phyloP scores from a whole-genome alignment of 2,113 vertebrate genomes.

The Heterochromis multidens region DNA sequence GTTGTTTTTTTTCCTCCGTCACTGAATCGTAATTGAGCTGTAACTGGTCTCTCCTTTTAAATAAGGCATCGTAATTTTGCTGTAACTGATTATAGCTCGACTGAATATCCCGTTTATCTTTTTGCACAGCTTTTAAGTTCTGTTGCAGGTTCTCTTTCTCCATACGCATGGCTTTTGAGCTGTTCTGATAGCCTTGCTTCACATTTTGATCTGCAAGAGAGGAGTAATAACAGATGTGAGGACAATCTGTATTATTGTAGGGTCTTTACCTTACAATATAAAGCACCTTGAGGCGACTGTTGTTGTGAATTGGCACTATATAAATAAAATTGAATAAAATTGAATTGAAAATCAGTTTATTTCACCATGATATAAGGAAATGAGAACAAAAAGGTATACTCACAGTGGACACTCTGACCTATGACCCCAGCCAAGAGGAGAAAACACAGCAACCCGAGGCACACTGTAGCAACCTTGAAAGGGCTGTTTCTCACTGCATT shows the following conservation, averaged over 20 bases:
- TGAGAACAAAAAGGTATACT: conserved; percentile 26
- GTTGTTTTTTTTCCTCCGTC: background rate
- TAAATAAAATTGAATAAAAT: too few species aligned
- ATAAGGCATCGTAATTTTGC: rapidly evolving
- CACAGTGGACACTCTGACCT: conserved; percentile 53
- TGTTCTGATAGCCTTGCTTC: background rate
- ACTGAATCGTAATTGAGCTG: background rate
- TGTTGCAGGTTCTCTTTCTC: conserved; percentile 23
- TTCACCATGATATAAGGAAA: background rate
- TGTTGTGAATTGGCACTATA: too few species aligned
- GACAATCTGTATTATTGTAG: too few species aligned
- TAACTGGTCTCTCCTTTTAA: rapidly evolving
- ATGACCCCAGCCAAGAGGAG: conserved; percentile 49
- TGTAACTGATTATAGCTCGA: rapidly evolving
- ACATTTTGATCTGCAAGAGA: conserved; percentile 31
- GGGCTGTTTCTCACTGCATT: conserved; percentile 39
- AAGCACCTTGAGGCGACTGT: too few species aligned
- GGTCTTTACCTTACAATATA: too few species aligned
- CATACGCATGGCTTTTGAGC: background rate
- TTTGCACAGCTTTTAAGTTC: background rate
- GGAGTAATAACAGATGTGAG: background rate
- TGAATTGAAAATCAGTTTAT: too few species aligned
- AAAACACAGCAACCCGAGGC: conserved; percentile 46
- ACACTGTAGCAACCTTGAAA: conserved; percentile 29
- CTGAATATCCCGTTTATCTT: background rate